Conservation (phyloP, 92 coral and sea anemone genomes). For the Palythoa heliodiscus region DNA sequence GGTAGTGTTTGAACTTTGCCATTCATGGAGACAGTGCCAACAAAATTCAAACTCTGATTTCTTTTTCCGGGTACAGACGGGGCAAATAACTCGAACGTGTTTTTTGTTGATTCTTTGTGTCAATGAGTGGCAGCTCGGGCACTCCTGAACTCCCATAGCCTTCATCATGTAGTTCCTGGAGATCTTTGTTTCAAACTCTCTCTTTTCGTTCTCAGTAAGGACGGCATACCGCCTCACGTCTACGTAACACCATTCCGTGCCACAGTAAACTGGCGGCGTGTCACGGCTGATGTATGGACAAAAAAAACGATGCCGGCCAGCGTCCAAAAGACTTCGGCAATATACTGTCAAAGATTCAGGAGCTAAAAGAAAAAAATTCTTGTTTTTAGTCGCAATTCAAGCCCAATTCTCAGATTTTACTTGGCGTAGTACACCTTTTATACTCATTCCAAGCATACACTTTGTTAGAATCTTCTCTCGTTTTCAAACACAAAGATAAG, state of each 20-base stretch:
- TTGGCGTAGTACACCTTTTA: too few relatives aligned
- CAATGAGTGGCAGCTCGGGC: conserved; percentile 76
- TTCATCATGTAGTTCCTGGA: conserved; percentile 72
- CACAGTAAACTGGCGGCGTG: conserved; percentile 65
- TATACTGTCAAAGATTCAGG: conserved; percentile 82
- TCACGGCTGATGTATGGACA: conserved; percentile 78
- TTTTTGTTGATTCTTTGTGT: conserved; percentile 68
- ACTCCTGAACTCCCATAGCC: conserved; percentile 85
- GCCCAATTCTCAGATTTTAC: background rate
- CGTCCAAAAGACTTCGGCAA: conserved; percentile 82
- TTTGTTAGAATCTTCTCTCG: too few relatives aligned
- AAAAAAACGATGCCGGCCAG: conserved; percentile 69
- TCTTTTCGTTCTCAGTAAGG: conserved; percentile 70
- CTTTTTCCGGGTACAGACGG: conserved; percentile 56
- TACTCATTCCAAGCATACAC: too few relatives aligned
- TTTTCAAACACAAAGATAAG: too few relatives aligned
- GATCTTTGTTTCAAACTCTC: conserved; percentile 78
- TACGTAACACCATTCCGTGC: conserved; percentile 77
- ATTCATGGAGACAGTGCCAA: conserved; percentile 84
- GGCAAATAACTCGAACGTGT: conserved; percentile 69
- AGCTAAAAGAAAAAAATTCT: conserved; percentile 35
- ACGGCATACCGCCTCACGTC: conserved; percentile 87
- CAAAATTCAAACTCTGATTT: conserved; percentile 64
- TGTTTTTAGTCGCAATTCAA: background rate
- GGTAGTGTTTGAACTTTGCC: conserved; percentile 50